Base-by-base conservation (phyloP, 1,140 invertebrate genomes). In the Sminthurides bifidus region DNA sequence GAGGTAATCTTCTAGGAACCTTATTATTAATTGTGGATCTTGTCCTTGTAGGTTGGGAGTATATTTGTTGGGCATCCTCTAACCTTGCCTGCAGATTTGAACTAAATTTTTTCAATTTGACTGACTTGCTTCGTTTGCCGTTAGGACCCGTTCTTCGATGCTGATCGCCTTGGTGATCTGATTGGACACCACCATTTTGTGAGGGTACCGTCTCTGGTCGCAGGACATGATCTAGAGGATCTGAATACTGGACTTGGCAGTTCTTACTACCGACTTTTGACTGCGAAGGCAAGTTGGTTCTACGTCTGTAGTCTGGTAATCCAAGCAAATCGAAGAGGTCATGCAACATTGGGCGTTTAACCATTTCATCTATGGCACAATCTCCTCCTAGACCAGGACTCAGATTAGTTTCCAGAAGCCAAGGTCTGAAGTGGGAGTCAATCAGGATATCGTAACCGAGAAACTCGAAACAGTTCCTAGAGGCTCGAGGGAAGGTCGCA, bases 361-460 rank as follows among this genome's bases (percentile, higher is more conserved):
- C 85, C 40, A 78, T 72, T 8, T 80, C 75, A 68, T 91, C 87
- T 0, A 83, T 80, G 62, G 84, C 81, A 65, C 85, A 88, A 67
- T 89, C 84, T 29, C 81, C 83, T 15, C 79, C 81, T 2, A 91
- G 69, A 0, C 86, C 84, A n/a, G 87, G 87, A 60, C 84, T 86
- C 15, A 87, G 71, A 63, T 91, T 91, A 1, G 89, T 85, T 74
- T 94, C 89, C 1, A 94, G 76, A 3, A 93, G 72, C 88, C 88
- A 93, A 0, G 89, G 89, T 52, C 86, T 86, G 23, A 92, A 68
- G 52, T 80, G 76, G 49, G 82, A 80, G 66, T 94, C 90, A 43
- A 92, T 83, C 14, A 94, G 77, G 27, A 94, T 83, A 65, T 93
- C 89, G 63, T 92, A 92, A 21, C 90, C 90, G 66, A 91, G 92